Evolutionary conservation across 2,797 vertebrate genomes (phyloP).

Genomic region (Pempheris klunzingeri): DNA sequence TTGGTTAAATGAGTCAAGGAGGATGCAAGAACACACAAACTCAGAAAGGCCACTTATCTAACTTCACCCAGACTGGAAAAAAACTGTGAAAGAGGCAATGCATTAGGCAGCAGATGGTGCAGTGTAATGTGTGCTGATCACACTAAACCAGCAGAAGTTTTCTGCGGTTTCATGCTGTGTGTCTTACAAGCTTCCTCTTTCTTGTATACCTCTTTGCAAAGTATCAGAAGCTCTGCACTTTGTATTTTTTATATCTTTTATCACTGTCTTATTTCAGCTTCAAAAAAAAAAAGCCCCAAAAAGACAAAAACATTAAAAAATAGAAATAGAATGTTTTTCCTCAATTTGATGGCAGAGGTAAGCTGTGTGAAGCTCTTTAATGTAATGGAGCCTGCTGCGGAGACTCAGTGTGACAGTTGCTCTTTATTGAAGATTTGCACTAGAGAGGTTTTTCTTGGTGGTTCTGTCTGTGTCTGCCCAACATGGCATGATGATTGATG

Average conservation of each 20-base stretch:
- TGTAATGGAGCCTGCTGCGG: constrained; percentile 67
- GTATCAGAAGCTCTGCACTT: constrained; percentile 53
- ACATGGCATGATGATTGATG: constrained; percentile 82
- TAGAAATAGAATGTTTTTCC: constrained; percentile 54
- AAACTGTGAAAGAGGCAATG: constrained; percentile 35
- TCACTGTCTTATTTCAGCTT: constrained; percentile 47
- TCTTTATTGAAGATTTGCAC: constrained; percentile 84
- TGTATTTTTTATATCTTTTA: constrained; percentile 58
- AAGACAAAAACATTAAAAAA: constrained; percentile 54
- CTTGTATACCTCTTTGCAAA: constrained; percentile 48
- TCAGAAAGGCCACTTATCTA: constrained; percentile 26
- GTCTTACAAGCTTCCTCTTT: constrained; percentile 50
- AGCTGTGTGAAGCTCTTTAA: constrained; percentile 68
- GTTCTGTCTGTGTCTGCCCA: constrained; percentile 74
- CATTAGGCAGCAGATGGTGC: constrained; percentile 61
- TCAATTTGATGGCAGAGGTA: constrained; percentile 65
- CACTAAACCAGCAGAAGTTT: constrained; percentile 61
- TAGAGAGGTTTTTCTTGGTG: constrained; percentile 78
- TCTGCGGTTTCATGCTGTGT: constrained; percentile 46
- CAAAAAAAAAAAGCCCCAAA: constrained; percentile 24
- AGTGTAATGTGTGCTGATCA: constrained; percentile 54
- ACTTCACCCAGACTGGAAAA: constrained; percentile 17
- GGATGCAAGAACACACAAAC: constrained; percentile 20
- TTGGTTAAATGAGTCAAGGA: constrained; percentile 30
- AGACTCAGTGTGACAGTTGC: constrained; percentile 78